These are phyloP conservation scores for Agrochola lychnidis DNA, from an alignment of 2,888 invertebrate genomes.

Conservation along the genomic window DNA sequence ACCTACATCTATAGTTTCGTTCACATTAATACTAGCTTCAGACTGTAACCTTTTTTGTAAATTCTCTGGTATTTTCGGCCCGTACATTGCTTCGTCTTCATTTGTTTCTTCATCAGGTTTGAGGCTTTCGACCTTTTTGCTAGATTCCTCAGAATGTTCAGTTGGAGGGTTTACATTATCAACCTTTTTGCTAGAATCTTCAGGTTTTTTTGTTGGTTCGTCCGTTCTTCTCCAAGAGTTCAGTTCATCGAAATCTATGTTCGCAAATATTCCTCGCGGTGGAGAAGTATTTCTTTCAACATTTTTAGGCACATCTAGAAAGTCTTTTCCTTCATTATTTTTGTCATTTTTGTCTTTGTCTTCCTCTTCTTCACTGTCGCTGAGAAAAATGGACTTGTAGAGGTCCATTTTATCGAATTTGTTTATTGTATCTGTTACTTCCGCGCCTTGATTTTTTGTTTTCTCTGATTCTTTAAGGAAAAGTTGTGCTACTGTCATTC, in stretches of 20 bases:
- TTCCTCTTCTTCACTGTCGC: slow-evolving; percentile 93
- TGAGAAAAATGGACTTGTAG: slow-evolving; percentile 97
- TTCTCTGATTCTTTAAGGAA: slow-evolving; percentile 87
- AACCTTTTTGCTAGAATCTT: slow-evolving; percentile 33
- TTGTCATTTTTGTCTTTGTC: slow-evolving; percentile 44
- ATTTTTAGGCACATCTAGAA: slow-evolving; percentile 88
- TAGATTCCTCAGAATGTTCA: slow-evolving; percentile 37
- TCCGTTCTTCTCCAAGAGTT: slow-evolving; percentile 84
- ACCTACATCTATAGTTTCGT: slow-evolving; percentile 66
- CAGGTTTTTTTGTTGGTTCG: slow-evolving; percentile 44
- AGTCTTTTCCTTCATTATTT: slow-evolving; percentile 65
- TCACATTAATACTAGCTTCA: slow-evolving; percentile 64
- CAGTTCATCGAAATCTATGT: slow-evolving; percentile 91
- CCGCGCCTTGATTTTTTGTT: slow-evolving; percentile 73
- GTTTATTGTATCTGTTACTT: slow-evolving; percentile 84
- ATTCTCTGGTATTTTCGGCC: slow-evolving; percentile 91
- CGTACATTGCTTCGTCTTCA: slow-evolving; percentile 80
- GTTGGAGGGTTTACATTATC: slow-evolving; percentile 23
- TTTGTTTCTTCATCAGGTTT: neutral
- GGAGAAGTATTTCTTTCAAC: slow-evolving; percentile 92
- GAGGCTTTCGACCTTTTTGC: slow-evolving; percentile 33
- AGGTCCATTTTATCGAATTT: slow-evolving; percentile 92
- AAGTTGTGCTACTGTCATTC: slow-evolving; percentile 87
- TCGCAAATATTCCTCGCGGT: slow-evolving; percentile 93
- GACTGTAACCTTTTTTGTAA: slow-evolving; percentile 76